Conservation (phyloP, 2,113 vertebrate species). For the Corythoichthys intestinalis region DNA sequence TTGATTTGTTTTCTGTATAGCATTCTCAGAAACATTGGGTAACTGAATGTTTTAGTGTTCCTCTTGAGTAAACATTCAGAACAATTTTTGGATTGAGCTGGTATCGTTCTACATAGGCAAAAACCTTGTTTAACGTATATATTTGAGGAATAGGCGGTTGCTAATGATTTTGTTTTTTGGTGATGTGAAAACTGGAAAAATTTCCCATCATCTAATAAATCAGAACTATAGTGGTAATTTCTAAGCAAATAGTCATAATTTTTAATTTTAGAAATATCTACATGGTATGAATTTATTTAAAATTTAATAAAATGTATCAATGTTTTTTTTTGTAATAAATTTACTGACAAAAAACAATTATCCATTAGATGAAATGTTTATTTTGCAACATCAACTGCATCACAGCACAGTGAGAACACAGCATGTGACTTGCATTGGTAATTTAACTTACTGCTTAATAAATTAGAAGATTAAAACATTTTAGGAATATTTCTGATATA, state of each 20-base stretch:
- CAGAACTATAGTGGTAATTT: background rate
- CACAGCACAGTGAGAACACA: conserved; percentile 45
- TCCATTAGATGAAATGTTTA: conserved; percentile 68
- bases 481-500: conserved; percentile 12
- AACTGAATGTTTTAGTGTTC: background rate
- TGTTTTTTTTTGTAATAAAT: background rate
- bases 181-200: background rate
- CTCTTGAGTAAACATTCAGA: background rate
- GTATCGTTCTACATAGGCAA: background rate
- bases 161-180: background rate
- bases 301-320: background rate
- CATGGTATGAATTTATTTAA: background rate
- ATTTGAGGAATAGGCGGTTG: background rate
- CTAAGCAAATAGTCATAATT: background rate
- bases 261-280: background rate
- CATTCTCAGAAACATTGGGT: background rate
- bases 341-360: conserved; percentile 48
- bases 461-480: conserved; percentile 16
- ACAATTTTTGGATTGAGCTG: background rate
- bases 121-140: background rate
- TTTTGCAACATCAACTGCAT: conserved; percentile 50
- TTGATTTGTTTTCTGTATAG: background rate
- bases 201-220: background rate
- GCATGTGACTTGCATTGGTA: conserved; percentile 18
- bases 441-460: conserved; percentile 16